Evolutionary conservation across 2,113 vertebrate genomes (phyloP), one percentile per base, ranked within the genome.

Genomic region (Albula glossodonta): DNA sequence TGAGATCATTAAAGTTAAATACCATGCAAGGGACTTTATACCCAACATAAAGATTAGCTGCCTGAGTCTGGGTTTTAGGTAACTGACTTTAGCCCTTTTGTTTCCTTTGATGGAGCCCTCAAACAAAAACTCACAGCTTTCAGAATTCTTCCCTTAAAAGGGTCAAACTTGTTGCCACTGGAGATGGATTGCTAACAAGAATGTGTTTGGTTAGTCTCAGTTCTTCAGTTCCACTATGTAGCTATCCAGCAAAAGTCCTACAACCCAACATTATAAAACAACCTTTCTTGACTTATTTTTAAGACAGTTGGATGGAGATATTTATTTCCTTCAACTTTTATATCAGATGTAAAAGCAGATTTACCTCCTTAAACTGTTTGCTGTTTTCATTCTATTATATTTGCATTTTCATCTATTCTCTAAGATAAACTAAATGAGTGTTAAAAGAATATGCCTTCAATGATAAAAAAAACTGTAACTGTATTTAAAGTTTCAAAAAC

Each of bases 71-170:
- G 70, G 70, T 10, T 74, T 74, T 31, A 74, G 70, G 70, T 10
- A 66, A 66, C 60, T 66, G 60, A 66, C 60, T 66, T 66, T 22
- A 5, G 60, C 70, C 70, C n/a, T 74, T 74, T 74, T 4, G 70
- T 31, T 74, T 74, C 22, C 70, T 74, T 74, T 74, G 70, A 74
- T 74, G 70, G 22, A 74, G 70, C 70, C n/a, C n/a, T n/a, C 70
- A 2, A 25, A n/a, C 22, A 74, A 8, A 74, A 74, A 31, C 31
- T 74, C 70, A 74, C 22, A 74, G 70, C 70, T 74, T 74, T 74
- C 70, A 74, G 22, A 74, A 74, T 74, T 25, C n/a, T 31, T 74
- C 5, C 22, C 5, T 25, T 74, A 31, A 2, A 31, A 74, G n/a
- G 70, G 70, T 74, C 70, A 74, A 74, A n/a, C n/a, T 31, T 31